phyloP scores from a whole-genome alignment of 2,113 vertebrate genomes.

The Vidua macroura region DNA sequence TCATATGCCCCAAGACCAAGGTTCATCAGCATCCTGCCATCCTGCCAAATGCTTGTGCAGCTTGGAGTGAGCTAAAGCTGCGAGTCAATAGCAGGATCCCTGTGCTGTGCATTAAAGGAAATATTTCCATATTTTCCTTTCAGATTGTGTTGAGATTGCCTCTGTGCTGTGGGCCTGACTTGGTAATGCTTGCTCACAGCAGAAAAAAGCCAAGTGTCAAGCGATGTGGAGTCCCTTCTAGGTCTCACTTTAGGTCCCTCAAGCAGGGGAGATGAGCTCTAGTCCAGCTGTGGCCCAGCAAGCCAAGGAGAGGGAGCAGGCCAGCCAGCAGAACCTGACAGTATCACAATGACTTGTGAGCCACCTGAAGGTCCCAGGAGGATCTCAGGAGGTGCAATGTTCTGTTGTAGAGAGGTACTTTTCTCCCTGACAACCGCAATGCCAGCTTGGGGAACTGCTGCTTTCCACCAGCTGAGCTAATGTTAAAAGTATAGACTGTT shows the following conservation, averaged over 20 bases:
- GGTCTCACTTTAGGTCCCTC: background rate
- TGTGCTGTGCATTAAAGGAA: background rate
- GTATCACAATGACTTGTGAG: background rate
- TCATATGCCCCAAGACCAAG: rapidly evolving
- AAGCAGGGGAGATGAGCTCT: background rate
- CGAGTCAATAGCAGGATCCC: rapidly evolving
- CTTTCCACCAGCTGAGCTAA: background rate
- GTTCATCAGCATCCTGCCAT: background rate
- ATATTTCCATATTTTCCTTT: background rate
- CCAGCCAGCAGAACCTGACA: background rate
- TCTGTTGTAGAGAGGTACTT: background rate
- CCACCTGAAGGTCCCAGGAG: background rate
- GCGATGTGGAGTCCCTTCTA: background rate
- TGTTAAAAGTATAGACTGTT: background rate
- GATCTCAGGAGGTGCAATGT: background rate
- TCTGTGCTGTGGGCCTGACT: background rate
- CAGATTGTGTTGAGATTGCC: background rate
- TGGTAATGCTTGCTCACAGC: background rate
- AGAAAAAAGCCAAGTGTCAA: background rate
- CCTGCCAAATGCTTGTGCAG: background rate
- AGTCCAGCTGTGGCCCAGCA: background rate
- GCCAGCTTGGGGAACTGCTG: background rate
- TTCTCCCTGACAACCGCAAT: background rate
- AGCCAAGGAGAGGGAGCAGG: background rate
- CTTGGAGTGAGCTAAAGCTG: background rate